Evolutionary conservation across 2,113 vertebrate genomes (phyloP), one percentile per base, ranked within the genome.

Genomic region (Ornithorhynchus anatinus): DNA sequence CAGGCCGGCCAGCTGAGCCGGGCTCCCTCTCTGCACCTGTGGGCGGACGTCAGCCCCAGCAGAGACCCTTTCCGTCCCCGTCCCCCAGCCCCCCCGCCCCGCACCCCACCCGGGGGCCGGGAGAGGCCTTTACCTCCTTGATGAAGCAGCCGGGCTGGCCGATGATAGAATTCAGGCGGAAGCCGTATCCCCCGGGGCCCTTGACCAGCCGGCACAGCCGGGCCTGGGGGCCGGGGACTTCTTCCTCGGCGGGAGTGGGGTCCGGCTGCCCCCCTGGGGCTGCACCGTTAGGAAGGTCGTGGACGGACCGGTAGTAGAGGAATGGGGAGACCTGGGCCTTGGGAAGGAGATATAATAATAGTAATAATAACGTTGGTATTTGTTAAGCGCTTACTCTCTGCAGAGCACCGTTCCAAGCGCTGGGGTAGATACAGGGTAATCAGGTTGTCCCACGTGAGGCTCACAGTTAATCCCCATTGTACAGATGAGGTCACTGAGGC

Each of bases 301-400:
- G 84, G 74, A 66, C 89, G 81, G 95, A 92, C 47, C 91, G 88
- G 81, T 89, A 92, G 88, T 94, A 97, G 40, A 94, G 76, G 68
- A 94, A 88, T 5, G 97, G 97, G 75, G 96, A 95, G 60, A 94
- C 86, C 1, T 90, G 90, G 59, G 92, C 97, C 98, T 99, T 54
- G 31, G 63, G 57, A 72, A 64, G 64, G 19, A 44, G 8, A 22
- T 9, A 27, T n/a, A n/a, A n/a, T n/a, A n/a, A n/a, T n/a, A n/a
- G n/a, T n/a, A n/a, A n/a, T n/a, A n/a, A n/a, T n/a, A n/a, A n/a
- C n/a, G n/a, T n/a, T n/a, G n/a, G n/a, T n/a, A n/a, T n/a, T n/a
- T n/a, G n/a, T n/a, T n/a, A n/a, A n/a, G n/a, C n/a, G n/a, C n/a
- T n/a, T n/a, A n/a, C n/a, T n/a, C n/a, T n/a, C n/a, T n/a, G n/a